A percentile compares a stretch with the other conserved stretches of the same genome.
Evolutionary conservation across 2,888 invertebrate species (phyloP).

Genomic region (Drosophila formosana): DNA sequence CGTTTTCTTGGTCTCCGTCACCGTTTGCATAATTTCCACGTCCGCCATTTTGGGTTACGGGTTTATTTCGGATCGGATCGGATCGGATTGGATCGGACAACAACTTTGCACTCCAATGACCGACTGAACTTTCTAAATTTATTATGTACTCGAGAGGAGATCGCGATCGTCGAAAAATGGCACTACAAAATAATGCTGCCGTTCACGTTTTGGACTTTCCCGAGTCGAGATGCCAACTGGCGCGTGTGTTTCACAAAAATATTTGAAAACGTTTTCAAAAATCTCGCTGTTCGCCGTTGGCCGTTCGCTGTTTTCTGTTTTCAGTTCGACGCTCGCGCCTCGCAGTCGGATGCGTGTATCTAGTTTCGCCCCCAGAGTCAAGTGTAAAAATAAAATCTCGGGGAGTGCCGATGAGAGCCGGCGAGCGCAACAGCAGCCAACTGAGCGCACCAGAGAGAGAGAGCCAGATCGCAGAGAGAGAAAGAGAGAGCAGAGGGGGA

Average conservation of each 20-base stretch:
- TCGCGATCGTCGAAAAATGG: constrained; percentile 11
- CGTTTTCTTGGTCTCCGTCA: constrained; percentile 93
- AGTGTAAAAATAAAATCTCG: constrained; percentile 78
- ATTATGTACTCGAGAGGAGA: constrained; percentile 34
- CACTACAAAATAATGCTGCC: constrained; percentile 41
- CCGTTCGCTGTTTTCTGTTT: not conserved
- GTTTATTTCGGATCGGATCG: not conserved
- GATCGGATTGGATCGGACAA: constrained; percentile 2
- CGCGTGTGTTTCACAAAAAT: constrained; percentile 65
- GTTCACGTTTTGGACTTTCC: constrained; percentile 81
- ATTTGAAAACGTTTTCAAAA: constrained; percentile 67
- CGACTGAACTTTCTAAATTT: constrained; percentile 81
- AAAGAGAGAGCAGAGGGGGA: constrained; percentile 22
- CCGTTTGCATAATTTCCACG: constrained; percentile 95
- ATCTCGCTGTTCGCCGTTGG: constrained; percentile 23
- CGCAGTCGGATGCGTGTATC: constrained; percentile 61
- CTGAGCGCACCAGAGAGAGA: constrained; percentile 40
- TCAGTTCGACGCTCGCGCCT: constrained; percentile 2
- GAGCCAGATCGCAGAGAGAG: constrained; percentile 12
- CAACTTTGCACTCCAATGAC: constrained; percentile 76
- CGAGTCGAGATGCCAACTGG: constrained; percentile 84
- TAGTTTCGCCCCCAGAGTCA: constrained; percentile 76
- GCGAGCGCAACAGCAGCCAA: constrained; percentile 13
- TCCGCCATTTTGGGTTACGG: constrained; percentile 90
- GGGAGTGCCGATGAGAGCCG: constrained; percentile 50